These are phyloP conservation scores for Prenolepis imparis DNA, from an alignment of 2,888 invertebrate genomes.

Conservation along the genomic window DNA sequence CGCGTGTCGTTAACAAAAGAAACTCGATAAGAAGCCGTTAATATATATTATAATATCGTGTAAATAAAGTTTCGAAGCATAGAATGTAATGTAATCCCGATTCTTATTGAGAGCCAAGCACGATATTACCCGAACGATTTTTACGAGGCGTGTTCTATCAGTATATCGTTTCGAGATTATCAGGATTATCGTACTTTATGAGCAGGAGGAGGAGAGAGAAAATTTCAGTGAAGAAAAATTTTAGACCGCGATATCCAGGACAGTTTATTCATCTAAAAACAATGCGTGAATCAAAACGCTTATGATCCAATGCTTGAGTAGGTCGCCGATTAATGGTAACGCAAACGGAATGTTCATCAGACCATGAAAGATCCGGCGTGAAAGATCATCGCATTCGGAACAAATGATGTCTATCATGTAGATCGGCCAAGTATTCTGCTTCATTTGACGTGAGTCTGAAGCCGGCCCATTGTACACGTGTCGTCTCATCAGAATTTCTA, in stretches of 20 bases:
- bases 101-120: constrained; percentile 3
- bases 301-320: background rate
- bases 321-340: constrained; percentile 19
- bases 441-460: constrained; percentile 43
- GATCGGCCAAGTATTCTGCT: constrained; percentile 8
- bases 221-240: background rate
- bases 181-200: background rate
- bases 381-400: constrained; percentile 13
- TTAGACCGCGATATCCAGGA: background rate
- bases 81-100: background rate
- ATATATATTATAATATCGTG: constrained; percentile 23
- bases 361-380: constrained; percentile 23
- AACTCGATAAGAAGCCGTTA: constrained; percentile 11
- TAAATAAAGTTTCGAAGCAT: background rate
- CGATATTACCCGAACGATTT: background rate
- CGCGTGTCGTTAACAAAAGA: constrained; percentile 8
- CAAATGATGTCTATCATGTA: background rate
- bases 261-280: background rate
- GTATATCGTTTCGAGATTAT: constrained; percentile 31
- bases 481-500: constrained; percentile 37
- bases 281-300: background rate
- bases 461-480: constrained; percentile 18
- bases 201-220: background rate
- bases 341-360: background rate
- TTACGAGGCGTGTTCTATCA: background rate